These are phyloP conservation scores for Psylliodes chrysocephalus DNA, from an alignment of 2,888 invertebrate genomes.

Conservation along the genomic window DNA sequence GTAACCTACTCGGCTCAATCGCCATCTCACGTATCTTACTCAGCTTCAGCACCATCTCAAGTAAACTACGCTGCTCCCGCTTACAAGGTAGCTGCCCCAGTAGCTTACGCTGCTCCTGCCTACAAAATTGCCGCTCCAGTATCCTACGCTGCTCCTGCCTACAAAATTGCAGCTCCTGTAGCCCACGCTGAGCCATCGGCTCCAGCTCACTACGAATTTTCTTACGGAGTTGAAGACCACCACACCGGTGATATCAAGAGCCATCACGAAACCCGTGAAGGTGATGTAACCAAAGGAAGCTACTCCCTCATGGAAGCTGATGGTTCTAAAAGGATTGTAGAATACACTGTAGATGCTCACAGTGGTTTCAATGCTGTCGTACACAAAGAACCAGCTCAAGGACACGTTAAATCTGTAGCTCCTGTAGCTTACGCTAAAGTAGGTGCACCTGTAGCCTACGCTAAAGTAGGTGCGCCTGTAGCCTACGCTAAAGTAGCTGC, in stretches of 20 bases:
- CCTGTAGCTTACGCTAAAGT: slow-evolving; percentile 40
- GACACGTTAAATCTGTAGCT: slow-evolving; percentile 19
- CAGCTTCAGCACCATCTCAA: too few species aligned
- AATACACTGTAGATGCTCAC: slow-evolving; percentile 67
- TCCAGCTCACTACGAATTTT: slow-evolving; percentile 51
- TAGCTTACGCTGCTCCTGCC: slow-evolving; percentile 33
- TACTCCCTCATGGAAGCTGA: slow-evolving; percentile 68
- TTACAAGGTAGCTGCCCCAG: slow-evolving; percentile 38
- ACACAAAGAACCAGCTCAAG: slow-evolving; percentile 62
- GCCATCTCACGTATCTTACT: too few species aligned
- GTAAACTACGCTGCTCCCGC: too few species aligned
- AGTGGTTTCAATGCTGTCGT: slow-evolving; percentile 68
- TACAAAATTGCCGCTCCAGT: slow-evolving; percentile 9
- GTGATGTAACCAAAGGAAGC: slow-evolving; percentile 65
- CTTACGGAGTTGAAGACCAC: slow-evolving; percentile 49
- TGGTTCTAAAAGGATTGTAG: slow-evolving; percentile 66
- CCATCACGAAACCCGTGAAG: slow-evolving; percentile 71
- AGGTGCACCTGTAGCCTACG: slow-evolving; percentile 18
- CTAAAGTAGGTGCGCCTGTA: slow-evolving; percentile 11
- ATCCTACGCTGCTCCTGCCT: slow-evolving; percentile 29
- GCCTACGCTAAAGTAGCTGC: slow-evolving; percentile 60
- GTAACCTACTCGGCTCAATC: too few species aligned
- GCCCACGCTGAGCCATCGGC: slow-evolving; percentile 46
- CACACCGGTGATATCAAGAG: slow-evolving; percentile 67
- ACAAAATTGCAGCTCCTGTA: slow-evolving; percentile 45